Conservation (phyloP, 1,140 invertebrate genomes). For the Acromyrmex charruanus region DNA sequence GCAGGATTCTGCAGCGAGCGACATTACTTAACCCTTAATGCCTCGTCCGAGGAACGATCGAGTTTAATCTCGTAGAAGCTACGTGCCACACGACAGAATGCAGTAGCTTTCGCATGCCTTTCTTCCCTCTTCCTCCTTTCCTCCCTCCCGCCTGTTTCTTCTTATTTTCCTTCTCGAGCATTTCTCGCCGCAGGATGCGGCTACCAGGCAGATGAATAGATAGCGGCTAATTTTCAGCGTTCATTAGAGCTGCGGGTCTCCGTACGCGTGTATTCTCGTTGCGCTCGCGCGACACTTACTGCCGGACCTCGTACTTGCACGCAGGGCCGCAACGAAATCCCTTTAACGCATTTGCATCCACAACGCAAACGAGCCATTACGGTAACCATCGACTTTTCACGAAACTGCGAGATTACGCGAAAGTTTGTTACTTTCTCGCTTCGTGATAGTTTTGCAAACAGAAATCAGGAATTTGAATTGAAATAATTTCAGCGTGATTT, state of each 20-base stretch:
- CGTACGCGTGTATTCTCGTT: constrained; percentile 70
- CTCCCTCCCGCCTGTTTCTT: constrained; percentile 38
- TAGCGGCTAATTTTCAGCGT: constrained; percentile 82
- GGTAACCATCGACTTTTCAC: neutral
- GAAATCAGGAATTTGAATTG: neutral
- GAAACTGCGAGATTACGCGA: neutral
- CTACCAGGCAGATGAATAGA: constrained; percentile 81
- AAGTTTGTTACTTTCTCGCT: neutral
- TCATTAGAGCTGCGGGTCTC: constrained; percentile 78
- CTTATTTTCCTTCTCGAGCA: constrained; percentile 27
- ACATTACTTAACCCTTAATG: constrained; percentile 64
- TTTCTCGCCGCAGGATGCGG: constrained; percentile 70
- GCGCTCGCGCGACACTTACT: constrained; percentile 70
- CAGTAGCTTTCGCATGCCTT: constrained; percentile 70
- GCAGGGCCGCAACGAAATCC: constrained; percentile 36
- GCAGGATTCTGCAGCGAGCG: constrained; percentile 33
- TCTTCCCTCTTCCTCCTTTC: constrained; percentile 58
- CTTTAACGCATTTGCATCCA: constrained; percentile 23
- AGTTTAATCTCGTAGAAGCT: constrained; percentile 70
- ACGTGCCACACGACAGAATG: constrained; percentile 71
- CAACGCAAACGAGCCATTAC: neutral
- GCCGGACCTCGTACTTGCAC: constrained; percentile 57
- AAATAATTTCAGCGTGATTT: neutral
- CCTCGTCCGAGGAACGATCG: constrained; percentile 61
- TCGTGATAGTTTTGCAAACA: neutral